phyloP scores from a whole-genome alignment of 2,113 vertebrate species.

The Protobothrops flavoviridis region DNA sequence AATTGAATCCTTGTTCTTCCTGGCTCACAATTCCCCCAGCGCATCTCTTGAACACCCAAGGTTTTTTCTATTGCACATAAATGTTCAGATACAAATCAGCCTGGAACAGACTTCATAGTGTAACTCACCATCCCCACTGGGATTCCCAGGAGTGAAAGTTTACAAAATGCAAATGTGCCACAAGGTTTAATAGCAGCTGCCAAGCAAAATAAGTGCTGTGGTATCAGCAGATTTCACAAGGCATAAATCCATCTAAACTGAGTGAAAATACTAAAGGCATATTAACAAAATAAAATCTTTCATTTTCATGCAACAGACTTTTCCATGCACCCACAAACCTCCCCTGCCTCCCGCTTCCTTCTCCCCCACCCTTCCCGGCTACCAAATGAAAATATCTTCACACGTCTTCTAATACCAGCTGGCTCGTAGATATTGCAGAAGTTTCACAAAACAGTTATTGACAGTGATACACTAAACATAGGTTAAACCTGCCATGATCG shows the following conservation, averaged over 20 bases:
- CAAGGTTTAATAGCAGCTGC: conserved; percentile 29
- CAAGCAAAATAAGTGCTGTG: neutral
- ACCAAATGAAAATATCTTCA: conserved; percentile 62
- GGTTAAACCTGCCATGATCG: conserved; percentile 46
- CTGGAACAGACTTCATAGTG: neutral
- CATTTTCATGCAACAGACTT: conserved; percentile 62
- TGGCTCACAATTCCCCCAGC: neutral
- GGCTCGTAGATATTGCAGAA: conserved; percentile 63
- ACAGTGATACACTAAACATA: conserved; percentile 62
- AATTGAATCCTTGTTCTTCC: neutral
- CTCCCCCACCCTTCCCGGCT: conserved; percentile 3
- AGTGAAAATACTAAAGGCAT: conserved; percentile 42
- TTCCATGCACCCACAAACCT: conserved; percentile 60
- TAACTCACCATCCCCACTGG: neutral
- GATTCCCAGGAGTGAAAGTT: conserved; percentile 25
- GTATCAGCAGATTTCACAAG: conserved; percentile 29
- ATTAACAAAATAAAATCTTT: conserved; percentile 48
- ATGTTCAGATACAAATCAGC: conserved; percentile 5
- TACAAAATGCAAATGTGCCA: conserved; percentile 20
- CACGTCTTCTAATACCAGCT: conserved; percentile 74
- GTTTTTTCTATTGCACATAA: conserved; percentile 3
- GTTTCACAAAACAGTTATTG: conserved; percentile 55
- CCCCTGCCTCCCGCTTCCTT: conserved; percentile 53
- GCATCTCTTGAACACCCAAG: neutral
- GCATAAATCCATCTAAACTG: conserved; percentile 15